Conservation (phyloP, 37 sponge, comb jelly and placozoan genomes). For the Diacarnus erythraeanus region DNA sequence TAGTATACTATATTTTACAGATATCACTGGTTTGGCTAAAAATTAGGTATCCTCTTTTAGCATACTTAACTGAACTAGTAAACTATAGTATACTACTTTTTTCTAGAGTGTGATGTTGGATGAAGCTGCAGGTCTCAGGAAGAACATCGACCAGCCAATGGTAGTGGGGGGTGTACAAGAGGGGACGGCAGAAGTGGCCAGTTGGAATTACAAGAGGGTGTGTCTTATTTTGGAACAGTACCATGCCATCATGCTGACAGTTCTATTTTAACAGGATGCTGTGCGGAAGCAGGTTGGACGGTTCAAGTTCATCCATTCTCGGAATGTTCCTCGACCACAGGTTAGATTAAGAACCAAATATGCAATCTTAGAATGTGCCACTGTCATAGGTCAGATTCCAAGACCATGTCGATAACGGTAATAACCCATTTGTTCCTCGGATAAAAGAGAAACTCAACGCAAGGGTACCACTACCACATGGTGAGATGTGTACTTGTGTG, state of each 20-base stretch:
- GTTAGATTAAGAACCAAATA: no score
- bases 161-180: conserved; percentile 13
- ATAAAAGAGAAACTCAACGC: conserved; percentile 86
- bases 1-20: no score
- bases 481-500: conserved; percentile 20
- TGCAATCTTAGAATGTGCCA: conserved; percentile 68
- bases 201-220: conserved; percentile 71
- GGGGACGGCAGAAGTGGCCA: conserved; percentile 66
- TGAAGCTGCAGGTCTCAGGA: conserved; percentile 53
- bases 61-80: no score
- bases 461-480: conserved; percentile 45
- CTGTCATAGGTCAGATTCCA: conserved; percentile 80
- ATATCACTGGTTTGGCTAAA: no score
- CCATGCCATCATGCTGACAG: not conserved
- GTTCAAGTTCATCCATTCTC: conserved; percentile 52
- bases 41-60: no score
- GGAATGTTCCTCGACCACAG: conserved; percentile 85
- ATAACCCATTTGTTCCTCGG: conserved; percentile 75
- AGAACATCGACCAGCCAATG: conserved; percentile 37
- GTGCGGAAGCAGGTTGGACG: conserved; percentile 6
- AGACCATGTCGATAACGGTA: conserved; percentile 84
- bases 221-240: not conserved
- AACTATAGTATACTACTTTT: no score
- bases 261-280: conserved; percentile 17
- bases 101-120: conserved; percentile 64